Percentiles rank a stretch among this genome's conserved stretches.
Conservation (phyloP, 2,888 invertebrate species). For the Herminia tarsipennalis region DNA sequence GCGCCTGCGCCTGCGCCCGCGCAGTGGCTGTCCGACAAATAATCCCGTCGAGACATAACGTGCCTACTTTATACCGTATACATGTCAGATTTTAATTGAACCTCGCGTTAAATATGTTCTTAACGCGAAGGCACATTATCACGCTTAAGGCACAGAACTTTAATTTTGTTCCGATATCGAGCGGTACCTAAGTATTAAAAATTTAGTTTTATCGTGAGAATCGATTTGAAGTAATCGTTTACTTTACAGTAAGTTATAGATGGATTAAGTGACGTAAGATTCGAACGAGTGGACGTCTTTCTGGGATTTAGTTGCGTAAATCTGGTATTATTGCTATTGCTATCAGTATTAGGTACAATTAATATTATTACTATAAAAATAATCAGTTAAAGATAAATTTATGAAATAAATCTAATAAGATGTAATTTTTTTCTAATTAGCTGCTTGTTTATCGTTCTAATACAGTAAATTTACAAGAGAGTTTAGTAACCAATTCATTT, state of each 20-base stretch:
- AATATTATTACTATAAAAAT: no score
- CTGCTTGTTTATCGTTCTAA: no score
- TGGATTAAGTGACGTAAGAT: constrained; percentile 2
- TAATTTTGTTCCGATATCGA: constrained; percentile 23
- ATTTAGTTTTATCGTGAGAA: constrained; percentile 31
- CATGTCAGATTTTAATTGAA: constrained; percentile 78
- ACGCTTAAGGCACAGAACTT: constrained; percentile 25
- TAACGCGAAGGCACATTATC: constrained; percentile 49
- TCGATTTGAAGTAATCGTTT: constrained; percentile 33
- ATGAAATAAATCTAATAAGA: no score
- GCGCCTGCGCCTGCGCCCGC: no score
- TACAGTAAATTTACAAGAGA: no score
- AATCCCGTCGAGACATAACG: constrained; percentile 41
- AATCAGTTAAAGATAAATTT: no score
- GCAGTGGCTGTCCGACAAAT: constrained; percentile 30
- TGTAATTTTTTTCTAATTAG: no score
- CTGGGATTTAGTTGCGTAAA: no score
- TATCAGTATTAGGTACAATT: no score
- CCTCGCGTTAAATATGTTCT: constrained; percentile 66
- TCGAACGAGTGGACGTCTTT: no score
- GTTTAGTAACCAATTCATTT: no score
- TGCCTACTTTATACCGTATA: constrained; percentile 56
- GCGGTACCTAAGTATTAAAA: constrained; percentile 7
- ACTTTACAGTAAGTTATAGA: neutral
- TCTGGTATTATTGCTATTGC: no score